Percentiles rank a stretch among this genome's conserved stretches.
phyloP scores from a whole-genome alignment of 2,113 vertebrate genomes.

The human region DNA sequence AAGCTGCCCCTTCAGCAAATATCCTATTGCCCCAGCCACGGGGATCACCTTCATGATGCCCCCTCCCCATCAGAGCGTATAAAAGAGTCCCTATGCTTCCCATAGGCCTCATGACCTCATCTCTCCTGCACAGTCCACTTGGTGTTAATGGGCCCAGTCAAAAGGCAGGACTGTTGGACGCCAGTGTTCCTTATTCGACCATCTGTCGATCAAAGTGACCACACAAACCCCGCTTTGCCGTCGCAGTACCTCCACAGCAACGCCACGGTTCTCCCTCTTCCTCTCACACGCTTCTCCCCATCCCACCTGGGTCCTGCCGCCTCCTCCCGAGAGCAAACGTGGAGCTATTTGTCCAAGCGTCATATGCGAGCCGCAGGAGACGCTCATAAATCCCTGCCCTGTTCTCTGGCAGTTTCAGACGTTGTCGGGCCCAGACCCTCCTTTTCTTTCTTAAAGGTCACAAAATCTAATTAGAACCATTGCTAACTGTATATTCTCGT shows the following conservation, averaged over 20 bases:
- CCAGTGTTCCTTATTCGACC: background rate
- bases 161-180: background rate
- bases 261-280: slow-evolving; percentile 53
- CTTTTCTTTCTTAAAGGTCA: slow-evolving; percentile 72
- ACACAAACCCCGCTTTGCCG: background rate
- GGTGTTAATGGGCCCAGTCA: background rate
- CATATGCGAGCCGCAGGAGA: slow-evolving; percentile 81
- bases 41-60: background rate
- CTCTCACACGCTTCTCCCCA: slow-evolving; percentile 72
- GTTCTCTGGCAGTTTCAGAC: slow-evolving; percentile 27
- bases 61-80: accelerated
- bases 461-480: slow-evolving; percentile 70
- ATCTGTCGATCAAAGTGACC: slow-evolving; percentile 28
- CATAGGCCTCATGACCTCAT: background rate
- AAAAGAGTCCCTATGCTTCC: background rate
- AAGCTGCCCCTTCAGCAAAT: background rate
- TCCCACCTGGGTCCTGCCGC: slow-evolving; percentile 80
- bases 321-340: slow-evolving; percentile 82
- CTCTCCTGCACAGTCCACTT: background rate
- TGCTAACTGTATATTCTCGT: slow-evolving; percentile 65
- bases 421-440: slow-evolving; percentile 38
- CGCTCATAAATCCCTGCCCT: background rate
- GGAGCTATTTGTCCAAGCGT: slow-evolving; percentile 86
- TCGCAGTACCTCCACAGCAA: slow-evolving; percentile 76
- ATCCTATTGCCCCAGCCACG: accelerated